Evolutionary conservation across 2,797 vertebrate species (phyloP), one percentile per base, ranked within the genome.

Genomic region (Chrysocyon brachyurus): DNA sequence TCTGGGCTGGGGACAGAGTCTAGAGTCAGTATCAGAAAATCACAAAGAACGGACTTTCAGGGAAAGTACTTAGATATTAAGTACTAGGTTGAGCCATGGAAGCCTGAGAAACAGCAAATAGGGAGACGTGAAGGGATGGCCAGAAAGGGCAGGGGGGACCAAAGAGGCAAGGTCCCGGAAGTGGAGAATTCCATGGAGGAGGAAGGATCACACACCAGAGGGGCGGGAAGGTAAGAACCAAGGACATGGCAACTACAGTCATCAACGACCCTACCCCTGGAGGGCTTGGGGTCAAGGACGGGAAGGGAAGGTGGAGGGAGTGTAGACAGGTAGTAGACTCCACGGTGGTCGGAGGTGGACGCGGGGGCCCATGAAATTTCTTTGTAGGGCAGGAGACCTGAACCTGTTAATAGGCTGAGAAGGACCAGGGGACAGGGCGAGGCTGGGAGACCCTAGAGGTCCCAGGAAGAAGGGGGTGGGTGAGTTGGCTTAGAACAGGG

Each of bases 291-390:
- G 73, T 15, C 1, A 19, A 14, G 31, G 68, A 15, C 36, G 0
- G 5, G 1, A 64, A 49, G 1, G 75, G 31, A 14, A 2, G 3
- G 64, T 5, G 0, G 3, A 6, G 68, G 49, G 11, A 0, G 7
- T 1, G 2, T 75, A 11, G 22, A 33, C 16, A 28, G 79, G 21
- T 17, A 68, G 77, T 31, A 24, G 88, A 59, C 6, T 16, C 28
- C 28, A 3, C 8, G 3, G 28, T 3, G 12, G 54, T 21, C 85
- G 40, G 16, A 49, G 40, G 56, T 26, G 54, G 79, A 7, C 24
- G 0, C 5, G 49, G 33, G 33, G 33, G 15, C 36, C 85, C 7
- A 0, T 3, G 7, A 36, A 40, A 17, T 4, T 21, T 46, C 68
- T 73, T 40, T 22, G n/a, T 4, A 31, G 36, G 19, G 28, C n/a